phyloP scores from a whole-genome alignment of 1,140 invertebrate species.

The Philopotamus ludificatus region DNA sequence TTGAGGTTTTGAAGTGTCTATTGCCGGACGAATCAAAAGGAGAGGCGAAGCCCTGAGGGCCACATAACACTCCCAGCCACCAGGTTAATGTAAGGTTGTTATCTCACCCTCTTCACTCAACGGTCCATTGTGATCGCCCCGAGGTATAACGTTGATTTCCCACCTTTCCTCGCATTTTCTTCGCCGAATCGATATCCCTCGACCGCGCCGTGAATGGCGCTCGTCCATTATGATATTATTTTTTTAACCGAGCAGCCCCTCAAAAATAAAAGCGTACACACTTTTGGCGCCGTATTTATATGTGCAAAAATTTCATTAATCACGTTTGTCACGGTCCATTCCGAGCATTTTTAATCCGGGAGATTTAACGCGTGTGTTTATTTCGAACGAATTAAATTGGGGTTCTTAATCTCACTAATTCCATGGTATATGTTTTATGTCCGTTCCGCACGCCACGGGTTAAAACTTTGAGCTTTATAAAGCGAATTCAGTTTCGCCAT shows the following conservation, averaged over 20 bases:
- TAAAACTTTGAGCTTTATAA: not conserved
- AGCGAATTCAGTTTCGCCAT: not conserved
- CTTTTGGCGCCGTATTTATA: not conserved
- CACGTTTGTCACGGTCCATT: not conserved
- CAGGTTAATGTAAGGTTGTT: slow-evolving; percentile 1
- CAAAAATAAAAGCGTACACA: too few relatives aligned
- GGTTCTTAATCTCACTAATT: not conserved
- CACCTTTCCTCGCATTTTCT: not conserved
- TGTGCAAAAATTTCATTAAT: not conserved
- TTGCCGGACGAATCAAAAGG: not conserved
- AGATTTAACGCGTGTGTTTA: not conserved
- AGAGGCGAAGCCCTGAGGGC: not conserved
- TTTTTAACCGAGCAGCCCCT: too few relatives aligned
- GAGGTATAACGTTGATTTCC: not conserved
- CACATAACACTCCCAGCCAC: not conserved
- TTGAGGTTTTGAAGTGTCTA: not conserved
- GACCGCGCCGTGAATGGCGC: too few relatives aligned
- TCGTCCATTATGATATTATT: too few relatives aligned
- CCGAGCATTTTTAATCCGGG: not conserved
- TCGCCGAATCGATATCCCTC: not conserved
- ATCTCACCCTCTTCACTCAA: not conserved
- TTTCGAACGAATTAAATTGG: not conserved
- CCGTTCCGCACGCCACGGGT: not conserved
- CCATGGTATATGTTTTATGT: not conserved
- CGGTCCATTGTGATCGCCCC: not conserved